Evolutionary conservation across 2,113 vertebrate genomes (phyloP), one percentile per base, ranked within the genome.

Genomic region (Tichodroma muraria): DNA sequence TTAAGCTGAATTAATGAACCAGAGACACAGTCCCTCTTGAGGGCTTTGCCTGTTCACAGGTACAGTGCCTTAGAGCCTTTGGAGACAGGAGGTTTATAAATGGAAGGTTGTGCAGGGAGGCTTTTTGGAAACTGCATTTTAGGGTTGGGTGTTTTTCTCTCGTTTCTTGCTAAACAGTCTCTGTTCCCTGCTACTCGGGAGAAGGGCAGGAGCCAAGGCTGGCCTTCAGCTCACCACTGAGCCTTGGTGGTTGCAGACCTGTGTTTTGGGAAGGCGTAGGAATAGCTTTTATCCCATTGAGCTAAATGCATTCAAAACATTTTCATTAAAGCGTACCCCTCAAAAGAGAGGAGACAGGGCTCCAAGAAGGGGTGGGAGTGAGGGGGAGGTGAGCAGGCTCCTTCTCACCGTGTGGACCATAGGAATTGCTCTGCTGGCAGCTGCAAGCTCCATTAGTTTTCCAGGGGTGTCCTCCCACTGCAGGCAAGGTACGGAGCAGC

Each of bases 181-280:
- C 80, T 0, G 2, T 24, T 83, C 54, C 35, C 56, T 31, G 17
- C 57, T 13, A 6, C 73, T 31, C 1, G 0, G 47, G 73, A 56
- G 69, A 49, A 53, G 44, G 69, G 56, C 57, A 44, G 72, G 73
- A 96, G 52, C 6, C 10, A n/a, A 52, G 31, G 88, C 35, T 54
- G 40, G 60, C 45, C 38, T 64, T 53, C 64, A 52, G 64, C 83
- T 86, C 47, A 23, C 79, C 3, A 0, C 79, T 85, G 83, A 79
- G 78, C 45, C 37, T 49, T 40, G 17, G 22, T 82, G 35, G 1
- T 40, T 47, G 52, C 44, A 79, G 33, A 65, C 2, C 5, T 50
- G 81, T 4, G 0, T 88, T 92, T 37, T 68, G 57, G 60, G 56
- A 65, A n/a, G 15, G 69, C 1, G 1, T 49, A 49, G 63, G 70